phyloP scores from a whole-genome alignment of 2,113 vertebrate species.

The Rhynchomys soricoides region DNA sequence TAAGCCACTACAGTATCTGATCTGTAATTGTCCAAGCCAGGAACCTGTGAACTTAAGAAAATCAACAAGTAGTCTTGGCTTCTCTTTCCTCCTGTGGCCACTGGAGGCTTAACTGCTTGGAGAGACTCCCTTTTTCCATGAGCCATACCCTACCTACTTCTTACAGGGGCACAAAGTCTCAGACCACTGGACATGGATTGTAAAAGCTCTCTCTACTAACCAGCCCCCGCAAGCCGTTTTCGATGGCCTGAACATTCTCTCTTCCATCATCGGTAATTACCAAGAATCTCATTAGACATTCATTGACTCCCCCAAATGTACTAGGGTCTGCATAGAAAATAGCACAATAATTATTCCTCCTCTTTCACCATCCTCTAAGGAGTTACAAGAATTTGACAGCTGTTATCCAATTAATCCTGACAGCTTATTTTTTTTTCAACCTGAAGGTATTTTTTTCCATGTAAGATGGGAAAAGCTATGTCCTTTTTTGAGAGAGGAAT shows the following conservation, averaged over 20 bases:
- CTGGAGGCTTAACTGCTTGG: no score
- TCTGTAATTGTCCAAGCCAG: not conserved
- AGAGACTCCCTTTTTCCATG: not conserved
- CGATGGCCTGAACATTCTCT: not conserved
- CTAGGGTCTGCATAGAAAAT: slow-evolving; percentile 72
- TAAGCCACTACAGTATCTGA: not conserved
- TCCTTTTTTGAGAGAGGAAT: slow-evolving; percentile 10
- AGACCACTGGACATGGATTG: not conserved
- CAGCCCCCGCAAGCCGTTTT: not conserved
- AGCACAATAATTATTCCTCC: slow-evolving; percentile 77
- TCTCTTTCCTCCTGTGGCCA: not conserved
- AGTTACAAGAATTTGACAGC: slow-evolving; percentile 74
- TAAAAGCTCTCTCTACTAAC: not conserved
- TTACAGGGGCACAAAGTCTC: not conserved
- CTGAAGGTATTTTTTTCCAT: slow-evolving; percentile 67
- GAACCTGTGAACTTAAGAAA: not conserved
- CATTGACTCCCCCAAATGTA: slow-evolving; percentile 65
- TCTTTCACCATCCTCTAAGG: slow-evolving; percentile 75
- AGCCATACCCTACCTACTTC: not conserved
- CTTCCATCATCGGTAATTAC: slow-evolving; percentile 65
- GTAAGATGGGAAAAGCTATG: slow-evolving; percentile 43
- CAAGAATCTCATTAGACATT: slow-evolving; percentile 67
- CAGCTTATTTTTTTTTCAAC: slow-evolving; percentile 69
- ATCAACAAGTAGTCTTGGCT: not conserved
- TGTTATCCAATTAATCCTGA: slow-evolving; percentile 81